Conservation (phyloP, 1,140 invertebrate species). For the Drosophila hydei region DNA sequence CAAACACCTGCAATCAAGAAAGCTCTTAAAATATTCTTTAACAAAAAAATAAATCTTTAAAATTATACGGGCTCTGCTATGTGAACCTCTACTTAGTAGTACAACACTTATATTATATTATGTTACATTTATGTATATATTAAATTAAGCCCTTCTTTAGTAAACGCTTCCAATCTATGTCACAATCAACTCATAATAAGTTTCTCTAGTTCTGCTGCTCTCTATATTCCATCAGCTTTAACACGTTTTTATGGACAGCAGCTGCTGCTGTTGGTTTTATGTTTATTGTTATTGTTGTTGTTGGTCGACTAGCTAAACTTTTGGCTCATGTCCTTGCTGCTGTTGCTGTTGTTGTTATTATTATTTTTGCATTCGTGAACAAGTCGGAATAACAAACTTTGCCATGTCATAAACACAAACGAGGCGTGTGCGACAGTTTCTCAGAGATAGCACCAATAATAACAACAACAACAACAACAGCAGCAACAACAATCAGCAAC, state of each 20-base stretch:
- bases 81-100: too few relatives aligned
- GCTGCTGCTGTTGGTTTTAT: slow-evolving; percentile 38
- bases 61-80: too few relatives aligned
- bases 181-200: neutral
- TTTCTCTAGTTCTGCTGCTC: neutral
- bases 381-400: slow-evolving; percentile 38
- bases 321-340: slow-evolving; percentile 8
- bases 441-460: slow-evolving; percentile 19
- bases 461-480: slow-evolving; percentile 5
- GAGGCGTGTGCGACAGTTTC: slow-evolving; percentile 32
- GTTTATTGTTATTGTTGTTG: slow-evolving; percentile 12
- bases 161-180: too few relatives aligned
- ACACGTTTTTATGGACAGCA: slow-evolving; percentile 11
- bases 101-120: too few relatives aligned
- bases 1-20: too few relatives aligned
- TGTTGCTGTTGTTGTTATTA: slow-evolving; percentile 16
- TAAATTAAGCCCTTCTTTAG: too few relatives aligned
- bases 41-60: too few relatives aligned
- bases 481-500: slow-evolving; percentile 3
- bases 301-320: slow-evolving; percentile 12
- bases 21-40: too few relatives aligned
- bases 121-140: too few relatives aligned
- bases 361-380: slow-evolving; percentile 21
- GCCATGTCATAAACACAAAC: slow-evolving; percentile 32
- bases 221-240: slow-evolving; percentile 16